Conservation (phyloP, 2,797 vertebrate species). For the Hypotaenidia okinawae region DNA sequence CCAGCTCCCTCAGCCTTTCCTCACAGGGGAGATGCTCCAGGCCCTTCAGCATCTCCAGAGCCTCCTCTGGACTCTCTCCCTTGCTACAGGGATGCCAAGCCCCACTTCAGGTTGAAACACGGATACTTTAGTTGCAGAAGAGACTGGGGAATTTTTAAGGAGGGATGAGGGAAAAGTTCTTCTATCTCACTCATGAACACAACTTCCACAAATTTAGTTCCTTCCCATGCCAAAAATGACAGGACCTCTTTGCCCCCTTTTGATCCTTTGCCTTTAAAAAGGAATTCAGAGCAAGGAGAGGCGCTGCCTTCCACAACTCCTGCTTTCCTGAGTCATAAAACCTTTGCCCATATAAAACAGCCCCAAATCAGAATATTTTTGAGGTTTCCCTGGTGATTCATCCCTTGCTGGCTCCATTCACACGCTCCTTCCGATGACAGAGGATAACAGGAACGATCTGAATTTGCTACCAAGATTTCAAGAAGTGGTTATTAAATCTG, state of each 20-base stretch:
- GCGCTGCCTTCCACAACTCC: neutral
- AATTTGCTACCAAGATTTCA: neutral
- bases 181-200: neutral
- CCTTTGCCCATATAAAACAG: neutral
- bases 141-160: neutral
- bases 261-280: neutral
- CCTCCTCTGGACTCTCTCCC: too few species aligned
- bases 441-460: neutral
- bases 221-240: neutral
- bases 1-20: too few species aligned
- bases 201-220: neutral
- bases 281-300: neutral
- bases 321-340: neutral
- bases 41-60: too few species aligned
- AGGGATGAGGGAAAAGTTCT: neutral
- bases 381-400: accelerated
- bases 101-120: neutral
- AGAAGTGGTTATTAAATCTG: neutral
- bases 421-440: neutral
- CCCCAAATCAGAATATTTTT: neutral
- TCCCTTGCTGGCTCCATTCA: accelerated
- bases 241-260: neutral
- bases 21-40: too few species aligned
- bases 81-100: accelerated
- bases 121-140: neutral